Conservation (phyloP, 2,113 vertebrate genomes). For the Oreamnos americanus region DNA sequence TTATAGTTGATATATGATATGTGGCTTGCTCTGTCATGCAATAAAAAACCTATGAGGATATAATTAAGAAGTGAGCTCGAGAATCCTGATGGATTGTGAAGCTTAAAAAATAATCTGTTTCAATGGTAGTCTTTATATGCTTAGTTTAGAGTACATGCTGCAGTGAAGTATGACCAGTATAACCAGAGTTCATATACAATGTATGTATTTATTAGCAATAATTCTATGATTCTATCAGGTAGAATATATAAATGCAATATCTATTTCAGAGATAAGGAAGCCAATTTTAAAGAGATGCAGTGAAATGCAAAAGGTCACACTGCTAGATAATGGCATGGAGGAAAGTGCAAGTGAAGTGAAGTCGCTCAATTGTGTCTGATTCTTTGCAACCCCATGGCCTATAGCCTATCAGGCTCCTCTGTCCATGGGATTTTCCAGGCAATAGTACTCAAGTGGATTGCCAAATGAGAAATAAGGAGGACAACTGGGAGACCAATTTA, state of each 20-base stretch:
- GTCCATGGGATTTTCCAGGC: no score
- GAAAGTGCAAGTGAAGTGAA: no score
- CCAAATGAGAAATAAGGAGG: not conserved
- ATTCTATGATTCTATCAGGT: not conserved
- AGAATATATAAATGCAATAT: not conserved
- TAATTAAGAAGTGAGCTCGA: slow-evolving; percentile 42
- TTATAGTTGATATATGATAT: slow-evolving; percentile 62
- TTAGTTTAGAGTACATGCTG: not conserved
- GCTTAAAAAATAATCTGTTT: slow-evolving; percentile 12
- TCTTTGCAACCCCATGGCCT: no score
- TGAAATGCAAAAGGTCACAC: not conserved
- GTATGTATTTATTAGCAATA: not conserved
- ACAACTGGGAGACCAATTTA: not conserved
- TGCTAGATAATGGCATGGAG: not conserved
- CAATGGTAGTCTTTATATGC: not conserved
- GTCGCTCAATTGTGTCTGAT: no score
- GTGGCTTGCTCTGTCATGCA: slow-evolving; percentile 42
- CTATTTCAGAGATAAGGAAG: not conserved
- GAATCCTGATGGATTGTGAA: slow-evolving; percentile 18
- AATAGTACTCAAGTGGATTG: no score
- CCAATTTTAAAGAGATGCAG: not conserved
- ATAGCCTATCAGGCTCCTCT: no score
- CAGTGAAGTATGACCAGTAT: not conserved
- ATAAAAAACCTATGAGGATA: not conserved
- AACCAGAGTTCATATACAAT: not conserved